Evolutionary conservation across 2,888 invertebrate species (phyloP).

Genomic region (Drosophila birchii): DNA sequence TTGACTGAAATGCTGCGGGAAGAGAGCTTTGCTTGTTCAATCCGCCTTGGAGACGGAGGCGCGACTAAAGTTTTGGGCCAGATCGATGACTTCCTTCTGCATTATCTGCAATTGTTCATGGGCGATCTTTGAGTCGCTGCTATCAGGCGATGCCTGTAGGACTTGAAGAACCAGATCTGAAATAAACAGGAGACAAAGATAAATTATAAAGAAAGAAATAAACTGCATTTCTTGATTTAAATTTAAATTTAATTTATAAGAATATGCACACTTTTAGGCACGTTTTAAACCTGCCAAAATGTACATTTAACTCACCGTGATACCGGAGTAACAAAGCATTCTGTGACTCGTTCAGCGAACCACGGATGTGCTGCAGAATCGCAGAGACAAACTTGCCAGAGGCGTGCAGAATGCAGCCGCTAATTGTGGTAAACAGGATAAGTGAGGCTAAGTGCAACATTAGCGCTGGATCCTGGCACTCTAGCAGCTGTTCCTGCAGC

Average conservation of each 20-base stretch:
- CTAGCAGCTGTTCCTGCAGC: conserved; percentile 91
- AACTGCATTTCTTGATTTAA: too few relatives aligned
- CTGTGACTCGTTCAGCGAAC: conserved; percentile 88
- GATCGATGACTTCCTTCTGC: conserved; percentile 72
- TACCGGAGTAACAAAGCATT: conserved; percentile 88
- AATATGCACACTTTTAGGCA: too few relatives aligned
- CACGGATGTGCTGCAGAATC: conserved; percentile 90
- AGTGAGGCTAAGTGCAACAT: conserved; percentile 91
- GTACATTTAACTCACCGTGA: conserved; percentile 88
- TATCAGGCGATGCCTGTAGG: conserved; percentile 86
- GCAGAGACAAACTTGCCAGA: conserved; percentile 96
- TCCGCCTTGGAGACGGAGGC: conserved; percentile 81
- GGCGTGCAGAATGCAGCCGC: conserved; percentile 94
- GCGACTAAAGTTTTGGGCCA: conserved; percentile 79
- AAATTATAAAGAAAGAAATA: too few relatives aligned
- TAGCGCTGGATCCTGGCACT: conserved; percentile 91
- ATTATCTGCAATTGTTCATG: conserved; percentile 82
- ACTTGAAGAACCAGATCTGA: conserved; percentile 89
- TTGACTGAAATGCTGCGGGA: conserved; percentile 7
- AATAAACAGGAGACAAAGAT: neutral
- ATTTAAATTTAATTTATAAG: too few relatives aligned
- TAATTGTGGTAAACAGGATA: conserved; percentile 92
- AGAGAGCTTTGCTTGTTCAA: conserved; percentile 37
- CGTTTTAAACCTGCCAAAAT: too few relatives aligned
- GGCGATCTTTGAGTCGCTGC: conserved; percentile 85